phyloP scores from a whole-genome alignment of 37 sponge, comb jelly and placozoan genomes.

The Spongia lamella region DNA sequence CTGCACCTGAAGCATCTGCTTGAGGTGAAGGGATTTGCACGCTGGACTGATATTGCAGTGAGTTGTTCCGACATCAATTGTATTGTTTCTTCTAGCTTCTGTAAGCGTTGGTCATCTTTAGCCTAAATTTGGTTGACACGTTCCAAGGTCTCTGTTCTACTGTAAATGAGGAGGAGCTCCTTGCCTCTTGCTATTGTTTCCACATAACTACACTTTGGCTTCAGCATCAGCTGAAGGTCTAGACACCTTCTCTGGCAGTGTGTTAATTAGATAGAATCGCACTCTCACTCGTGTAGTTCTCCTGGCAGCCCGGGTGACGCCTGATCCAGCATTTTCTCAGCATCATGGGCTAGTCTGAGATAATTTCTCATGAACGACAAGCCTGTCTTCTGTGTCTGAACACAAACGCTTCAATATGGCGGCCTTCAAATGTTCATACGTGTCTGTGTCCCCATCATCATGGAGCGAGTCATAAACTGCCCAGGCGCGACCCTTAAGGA shows the following conservation, averaged over 20 bases:
- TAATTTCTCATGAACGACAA: not conserved
- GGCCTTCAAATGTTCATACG: not conserved
- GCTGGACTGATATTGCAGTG: too few relatives aligned
- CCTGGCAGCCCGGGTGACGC: not conserved
- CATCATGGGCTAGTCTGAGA: not conserved
- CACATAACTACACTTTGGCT: not conserved
- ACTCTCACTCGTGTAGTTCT: not conserved
- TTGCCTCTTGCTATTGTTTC: not conserved
- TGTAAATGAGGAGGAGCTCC: slow-evolving; percentile 2
- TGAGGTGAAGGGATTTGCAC: too few relatives aligned
- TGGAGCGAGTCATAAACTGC: slow-evolving; percentile 5
- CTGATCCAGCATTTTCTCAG: not conserved
- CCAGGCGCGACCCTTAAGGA: too few relatives aligned
- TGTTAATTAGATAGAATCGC: not conserved
- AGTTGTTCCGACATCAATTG: too few relatives aligned
- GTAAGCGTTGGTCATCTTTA: too few relatives aligned
- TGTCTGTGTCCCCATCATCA: not conserved
- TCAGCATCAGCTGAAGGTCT: slow-evolving; percentile 5
- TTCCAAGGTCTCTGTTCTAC: too few relatives aligned
- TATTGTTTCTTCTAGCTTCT: too few relatives aligned
- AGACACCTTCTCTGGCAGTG: slow-evolving; percentile 3
- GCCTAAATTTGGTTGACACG: too few relatives aligned
- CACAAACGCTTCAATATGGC: not conserved
- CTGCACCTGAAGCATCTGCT: too few relatives aligned
- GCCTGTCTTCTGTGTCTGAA: slow-evolving; percentile 12